Evolutionary conservation across 2,113 vertebrate species (phyloP), one percentile per base, ranked within the genome.

Genomic region (Prolemur simus): DNA sequence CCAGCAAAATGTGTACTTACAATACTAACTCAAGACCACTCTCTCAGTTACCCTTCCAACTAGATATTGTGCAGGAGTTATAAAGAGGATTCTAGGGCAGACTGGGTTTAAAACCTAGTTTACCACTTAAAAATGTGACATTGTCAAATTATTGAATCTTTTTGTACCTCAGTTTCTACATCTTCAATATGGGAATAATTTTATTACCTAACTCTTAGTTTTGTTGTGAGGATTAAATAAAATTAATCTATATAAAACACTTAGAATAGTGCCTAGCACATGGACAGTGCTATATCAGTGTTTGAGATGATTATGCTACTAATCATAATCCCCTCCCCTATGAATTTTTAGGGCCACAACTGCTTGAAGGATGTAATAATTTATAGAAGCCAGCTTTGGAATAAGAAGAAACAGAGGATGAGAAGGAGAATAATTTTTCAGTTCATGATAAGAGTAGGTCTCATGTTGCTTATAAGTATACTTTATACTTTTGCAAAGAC

Each of bases 191-290:
- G n/a, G 25, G 11, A 77, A 71, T 54, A 81, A 74, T 21, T 71
- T 42, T 29, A 74, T 80, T 86, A 73, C 11, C 17, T 64, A 71
- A 2, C 14, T 58, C 27, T 64, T 64, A 60, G n/a, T 49, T 89
- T 92, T 58, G 17, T 85, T 71, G 29, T 74, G 27, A 92, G 14
- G 39, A 54, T 42, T 85, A 88, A 77, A 92, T 90, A 74, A 96
- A 95, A 80, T 83, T 69, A 82, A 85, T 49, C 34, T 77, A 49
- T 21, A 66, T 81, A 91, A 84, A 90, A 45, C 10, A 71, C 6
- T 87, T 84, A 82, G 25, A 78, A 83, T 66, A 80, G 1, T 60
- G 7, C 4, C 39, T 71, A 29, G 77, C 21, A 64, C 29, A 58
- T 13, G 82, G 1, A 58, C 13, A 94, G 39, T 45, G 23, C 10